Base-by-base conservation (phyloP, 1,140 invertebrate genomes). In the Drosophila neocordata region DNA sequence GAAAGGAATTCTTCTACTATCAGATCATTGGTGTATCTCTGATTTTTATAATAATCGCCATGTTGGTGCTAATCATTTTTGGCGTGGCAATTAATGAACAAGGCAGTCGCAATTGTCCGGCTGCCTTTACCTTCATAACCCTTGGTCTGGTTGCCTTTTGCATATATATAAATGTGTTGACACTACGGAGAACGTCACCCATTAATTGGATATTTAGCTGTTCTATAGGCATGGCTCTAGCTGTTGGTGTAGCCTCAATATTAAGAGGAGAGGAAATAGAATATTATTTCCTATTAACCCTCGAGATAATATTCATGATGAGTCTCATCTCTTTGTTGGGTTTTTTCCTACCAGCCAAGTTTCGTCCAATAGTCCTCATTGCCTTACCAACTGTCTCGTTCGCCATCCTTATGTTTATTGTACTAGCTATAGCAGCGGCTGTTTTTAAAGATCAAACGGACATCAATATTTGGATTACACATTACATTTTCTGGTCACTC, bases 181-280 rank as follows among this genome's bases (percentile, higher is more conserved):
- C 48, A 12, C 38, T 78, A 12, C 74, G 71, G 11, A 65, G 55
- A 12, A 58, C 44, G 18, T 76, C 37, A 8, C 78, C 74, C 6
- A 0, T 20, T 22, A 72, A 87, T 6, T 87, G 82, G 82, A 20
- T 82, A 4, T 1, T 51, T 6, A 62, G 63, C 63, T 48, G 13
- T n/a, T 0, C 2, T 13, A 34, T 74, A 8, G 78, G 62, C 1
- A 12, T 52, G 7, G 12, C 60, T 0, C 31, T 82, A 24, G n/a
- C 37, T 1, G 0, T 82, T 15, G 78, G 58, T 24, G 20, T 53
- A 9, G 67, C 57, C 7, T 67, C 63, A 0, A 3, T 69, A 0
- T 7, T 75, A 11, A 0, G 2, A 2, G 12, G 18, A 3, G 48
- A 72, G 48, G 27, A 20, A 0, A 4, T 20, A 1, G 7, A 9